phyloP scores from a whole-genome alignment of 1,140 invertebrate species.

The Drosophila obscura region DNA sequence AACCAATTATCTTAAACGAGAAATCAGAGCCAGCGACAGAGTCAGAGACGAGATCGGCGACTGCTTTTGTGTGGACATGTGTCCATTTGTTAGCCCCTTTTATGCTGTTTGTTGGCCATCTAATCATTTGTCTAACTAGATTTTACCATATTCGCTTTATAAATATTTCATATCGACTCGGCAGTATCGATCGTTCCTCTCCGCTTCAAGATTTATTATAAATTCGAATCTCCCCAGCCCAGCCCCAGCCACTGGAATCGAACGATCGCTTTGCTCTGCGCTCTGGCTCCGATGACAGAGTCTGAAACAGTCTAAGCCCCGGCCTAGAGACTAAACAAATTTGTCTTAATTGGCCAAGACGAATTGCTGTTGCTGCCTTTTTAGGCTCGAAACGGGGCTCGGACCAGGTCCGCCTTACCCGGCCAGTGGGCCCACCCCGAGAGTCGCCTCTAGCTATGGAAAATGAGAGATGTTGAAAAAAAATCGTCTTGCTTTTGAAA shows the following conservation, averaged over 20 bases:
- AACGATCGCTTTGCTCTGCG: no score
- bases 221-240: slow-evolving; percentile 20
- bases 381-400: slow-evolving; percentile 28
- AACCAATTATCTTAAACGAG: no score
- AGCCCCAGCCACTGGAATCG: no score
- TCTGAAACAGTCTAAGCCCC: slow-evolving; percentile 10
- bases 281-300: slow-evolving; percentile 28
- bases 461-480: slow-evolving; percentile 5
- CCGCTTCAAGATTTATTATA: slow-evolving; percentile 55
- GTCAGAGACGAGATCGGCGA: no score
- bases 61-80: slow-evolving; percentile 1
- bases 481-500: slow-evolving; percentile 9
- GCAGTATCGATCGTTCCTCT: no score
- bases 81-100: slow-evolving; percentile 1
- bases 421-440: no score
- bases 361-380: slow-evolving; percentile 55
- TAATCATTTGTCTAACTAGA: slow-evolving; percentile 53
- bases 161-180: slow-evolving; percentile 45
- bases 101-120: slow-evolving; percentile 13
- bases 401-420: no score
- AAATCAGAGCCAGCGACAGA: no score
- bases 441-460: slow-evolving; percentile 8
- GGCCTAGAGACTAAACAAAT: slow-evolving; percentile 51
- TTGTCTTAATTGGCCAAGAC: slow-evolving; percentile 65
- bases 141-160: slow-evolving; percentile 51